Percentiles rank a stretch among this genome's conserved stretches.
These are phyloP conservation scores for Aurelia sp. DNA, from an alignment of 30 jellyfish, hydroid and myxozoan species.

Conservation along the genomic window DNA sequence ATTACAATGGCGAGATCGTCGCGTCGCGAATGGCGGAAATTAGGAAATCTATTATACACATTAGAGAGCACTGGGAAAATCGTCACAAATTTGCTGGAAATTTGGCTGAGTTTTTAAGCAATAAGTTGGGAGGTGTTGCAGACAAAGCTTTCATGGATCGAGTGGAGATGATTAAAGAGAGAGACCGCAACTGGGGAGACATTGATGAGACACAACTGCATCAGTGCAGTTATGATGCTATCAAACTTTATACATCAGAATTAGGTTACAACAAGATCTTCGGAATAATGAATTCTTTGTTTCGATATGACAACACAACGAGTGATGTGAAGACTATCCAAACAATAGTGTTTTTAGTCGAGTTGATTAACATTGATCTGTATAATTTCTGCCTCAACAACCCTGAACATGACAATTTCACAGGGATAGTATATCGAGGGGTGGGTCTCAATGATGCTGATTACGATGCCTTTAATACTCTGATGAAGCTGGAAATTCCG, in stretches of 20 bases:
- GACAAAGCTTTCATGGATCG: constrained; percentile 41
- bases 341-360: constrained; percentile 80
- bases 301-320: constrained; percentile 70
- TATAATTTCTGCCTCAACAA: constrained; percentile 63
- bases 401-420: constrained; percentile 62
- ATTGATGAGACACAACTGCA: constrained; percentile 61
- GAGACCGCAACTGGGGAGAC: constrained; percentile 82
- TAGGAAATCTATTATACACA: constrained; percentile 67
- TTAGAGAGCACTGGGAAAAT: constrained; percentile 76
- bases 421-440: constrained; percentile 87
- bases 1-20: constrained; percentile 82
- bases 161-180: constrained; percentile 18
- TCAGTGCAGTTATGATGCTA: constrained; percentile 35
- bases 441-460: constrained; percentile 60
- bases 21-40: constrained; percentile 76
- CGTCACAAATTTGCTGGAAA: constrained; percentile 57
- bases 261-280: constrained; percentile 73
- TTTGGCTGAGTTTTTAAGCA: constrained; percentile 42
- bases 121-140: constrained; percentile 14
- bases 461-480: constrained; percentile 53
- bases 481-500: constrained; percentile 53
- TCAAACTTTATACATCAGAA: constrained; percentile 75
- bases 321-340: constrained; percentile 46
- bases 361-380: constrained; percentile 75
- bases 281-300: constrained; percentile 66